Base-by-base conservation (phyloP, 2,113 vertebrate genomes). In the Bubalus kerabau region DNA sequence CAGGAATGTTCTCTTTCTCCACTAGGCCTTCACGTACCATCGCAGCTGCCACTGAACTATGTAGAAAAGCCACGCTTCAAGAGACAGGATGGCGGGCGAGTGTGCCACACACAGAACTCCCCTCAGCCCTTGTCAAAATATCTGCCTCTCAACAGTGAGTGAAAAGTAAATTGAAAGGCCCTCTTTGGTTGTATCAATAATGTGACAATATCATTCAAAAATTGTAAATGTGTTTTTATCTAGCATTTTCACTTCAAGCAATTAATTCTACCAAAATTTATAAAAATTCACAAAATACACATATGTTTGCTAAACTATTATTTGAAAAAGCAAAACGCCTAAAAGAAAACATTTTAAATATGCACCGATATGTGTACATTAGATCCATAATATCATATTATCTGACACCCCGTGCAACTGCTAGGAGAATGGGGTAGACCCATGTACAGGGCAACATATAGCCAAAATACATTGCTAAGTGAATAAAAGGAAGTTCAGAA, bases 241-340 rank as follows among this genome's bases (percentile, higher is more conserved):
- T 32, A 64, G 78, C 16, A n/a, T 23, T 95, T 95, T 54, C 9
- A 74, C 11, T 74, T 94, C 7, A n/a, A 81, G 50, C n/a, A 95
- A 86, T 83, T 80, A 88, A 87, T 91, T 93, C 59, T 91, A 48
- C 46, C 46, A 92, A 86, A 36, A 80, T 59, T 57, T 93, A 71
- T 21, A 46, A 81, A 97, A 85, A 32, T 54, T 19, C 32, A 95
- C 30, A 90, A 83, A 89, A 82, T 62, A 40, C 64, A 19, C n/a
- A 48, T 48, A 54, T 17, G 50, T 40, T 96, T 96, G 23, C 36
- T 40, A 14, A 82, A 92, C 16, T 71, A 71, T 64, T 54, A 92
- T 91, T 97, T 85, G 56, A 90, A 90, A 95, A 95, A 87, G 30
- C 43, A 90, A 90, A 95, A 95, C 85, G 30, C 43, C 59, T 80